Conservation (phyloP, 2,888 invertebrate genomes). For the Meliscaeva auricollis region DNA sequence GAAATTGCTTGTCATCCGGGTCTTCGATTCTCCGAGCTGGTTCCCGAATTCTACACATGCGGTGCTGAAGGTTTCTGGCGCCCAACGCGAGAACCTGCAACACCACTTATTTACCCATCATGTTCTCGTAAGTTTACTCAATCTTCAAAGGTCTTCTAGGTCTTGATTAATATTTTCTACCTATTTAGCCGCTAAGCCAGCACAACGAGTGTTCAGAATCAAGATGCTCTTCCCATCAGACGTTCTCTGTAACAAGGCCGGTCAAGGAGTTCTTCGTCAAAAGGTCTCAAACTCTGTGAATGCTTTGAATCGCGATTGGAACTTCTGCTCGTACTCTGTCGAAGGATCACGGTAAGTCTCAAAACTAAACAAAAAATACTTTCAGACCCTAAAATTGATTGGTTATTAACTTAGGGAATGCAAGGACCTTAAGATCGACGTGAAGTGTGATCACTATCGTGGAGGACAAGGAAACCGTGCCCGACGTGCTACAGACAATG, state of each 20-base stretch:
- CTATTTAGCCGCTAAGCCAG: slow-evolving; percentile 92
- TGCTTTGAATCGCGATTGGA: slow-evolving; percentile 97
- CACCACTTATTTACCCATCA: slow-evolving; percentile 95
- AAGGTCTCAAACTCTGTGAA: slow-evolving; percentile 95
- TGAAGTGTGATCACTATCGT: slow-evolving; percentile 93
- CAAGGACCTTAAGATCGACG: slow-evolving; percentile 94
- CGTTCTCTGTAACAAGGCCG: slow-evolving; percentile 98
- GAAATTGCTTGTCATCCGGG: slow-evolving; percentile 94
- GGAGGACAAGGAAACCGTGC: slow-evolving; percentile 86
- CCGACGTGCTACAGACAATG: slow-evolving; percentile 86
- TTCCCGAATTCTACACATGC: slow-evolving; percentile 98
- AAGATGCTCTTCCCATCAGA: slow-evolving; percentile 98
- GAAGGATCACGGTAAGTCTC: slow-evolving; percentile 87
- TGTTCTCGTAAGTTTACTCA: slow-evolving; percentile 90
- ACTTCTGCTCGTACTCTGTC: slow-evolving; percentile 96
- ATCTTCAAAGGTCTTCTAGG: neutral
- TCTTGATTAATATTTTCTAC: neutral
- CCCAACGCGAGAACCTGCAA: slow-evolving; percentile 91
- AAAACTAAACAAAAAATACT: neutral
- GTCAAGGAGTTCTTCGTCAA: slow-evolving; percentile 95
- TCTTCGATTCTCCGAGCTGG: slow-evolving; percentile 95
- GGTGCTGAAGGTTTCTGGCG: slow-evolving; percentile 99
- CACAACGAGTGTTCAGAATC: slow-evolving; percentile 97
- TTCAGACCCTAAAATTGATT: neutral
- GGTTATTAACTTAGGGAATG: slow-evolving; percentile 88